These are phyloP conservation scores for Sisor rabdophorus DNA, from an alignment of 2,113 vertebrate species.

Conservation along the genomic window DNA sequence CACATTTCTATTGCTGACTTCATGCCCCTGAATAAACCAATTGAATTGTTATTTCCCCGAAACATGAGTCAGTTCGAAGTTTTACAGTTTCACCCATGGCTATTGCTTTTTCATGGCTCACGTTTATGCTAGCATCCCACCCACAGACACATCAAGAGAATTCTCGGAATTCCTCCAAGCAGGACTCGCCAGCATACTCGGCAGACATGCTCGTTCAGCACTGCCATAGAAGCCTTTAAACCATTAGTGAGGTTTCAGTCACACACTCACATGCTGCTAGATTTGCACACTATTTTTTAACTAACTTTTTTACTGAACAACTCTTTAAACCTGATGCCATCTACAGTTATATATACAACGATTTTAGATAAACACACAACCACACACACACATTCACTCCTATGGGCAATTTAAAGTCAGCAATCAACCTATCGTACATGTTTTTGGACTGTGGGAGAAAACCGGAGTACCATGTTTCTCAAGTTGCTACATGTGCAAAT, in stretches of 20 bases:
- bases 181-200: slow-evolving; percentile 18
- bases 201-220: slow-evolving; percentile 21
- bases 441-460: too few species aligned
- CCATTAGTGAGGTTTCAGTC: slow-evolving; percentile 15
- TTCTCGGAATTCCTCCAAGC: slow-evolving; percentile 28
- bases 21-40: background rate
- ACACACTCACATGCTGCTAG: slow-evolving; percentile 3
- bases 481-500: too few species aligned
- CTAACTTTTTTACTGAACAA: background rate
- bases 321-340: background rate
- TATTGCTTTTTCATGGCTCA: slow-evolving; percentile 35
- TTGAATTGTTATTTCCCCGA: slow-evolving; percentile 32
- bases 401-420: too few species aligned
- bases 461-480: too few species aligned
- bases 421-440: too few species aligned
- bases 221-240: slow-evolving; percentile 18
- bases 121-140: slow-evolving; percentile 37
- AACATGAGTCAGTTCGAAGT: slow-evolving; percentile 31
- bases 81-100: slow-evolving; percentile 23
- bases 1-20: background rate
- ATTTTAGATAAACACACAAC: too few species aligned
- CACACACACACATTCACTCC: too few species aligned
- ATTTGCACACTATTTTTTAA: background rate
- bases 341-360: too few species aligned
- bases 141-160: slow-evolving; percentile 35